Evolutionary conservation across 2,888 invertebrate species (phyloP).

Genomic region (Coelogynopora nodosa): DNA sequence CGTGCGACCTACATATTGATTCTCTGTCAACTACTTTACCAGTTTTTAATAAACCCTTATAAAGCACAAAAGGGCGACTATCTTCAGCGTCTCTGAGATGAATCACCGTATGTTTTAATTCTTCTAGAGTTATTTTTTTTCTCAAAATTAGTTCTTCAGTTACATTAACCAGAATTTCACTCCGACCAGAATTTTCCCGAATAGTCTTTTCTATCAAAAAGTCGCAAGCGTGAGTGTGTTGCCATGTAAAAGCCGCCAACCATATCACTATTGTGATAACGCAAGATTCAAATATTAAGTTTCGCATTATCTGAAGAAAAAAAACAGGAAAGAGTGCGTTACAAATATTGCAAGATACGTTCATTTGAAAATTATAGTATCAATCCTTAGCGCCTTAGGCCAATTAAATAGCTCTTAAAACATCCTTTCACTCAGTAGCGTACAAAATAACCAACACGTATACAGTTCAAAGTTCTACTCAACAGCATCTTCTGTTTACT

Average conservation of each 20-base stretch:
- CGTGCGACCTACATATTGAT: neutral
- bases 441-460: no score
- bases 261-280: no score
- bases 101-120: neutral
- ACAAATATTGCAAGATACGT: neutral
- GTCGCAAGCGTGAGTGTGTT: no score
- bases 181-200: neutral
- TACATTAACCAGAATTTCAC: neutral
- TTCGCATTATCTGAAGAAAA: neutral
- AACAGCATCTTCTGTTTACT: neutral
- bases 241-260: no score
- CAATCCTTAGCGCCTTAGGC: neutral
- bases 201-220: neutral
- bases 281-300: no score
- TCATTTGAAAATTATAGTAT: neutral
- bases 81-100: neutral
- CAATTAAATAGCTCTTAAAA: neutral
- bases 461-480: neutral
- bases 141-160: neutral
- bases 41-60: neutral
- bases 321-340: no score
- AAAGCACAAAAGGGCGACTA: neutral
- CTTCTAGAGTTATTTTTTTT: neutral
- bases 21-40: neutral
- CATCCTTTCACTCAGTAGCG: neutral